Evolutionary conservation across 2,888 invertebrate species (phyloP), one percentile per base, ranked within the genome.

Genomic region (Lepidochitona cinerea): DNA sequence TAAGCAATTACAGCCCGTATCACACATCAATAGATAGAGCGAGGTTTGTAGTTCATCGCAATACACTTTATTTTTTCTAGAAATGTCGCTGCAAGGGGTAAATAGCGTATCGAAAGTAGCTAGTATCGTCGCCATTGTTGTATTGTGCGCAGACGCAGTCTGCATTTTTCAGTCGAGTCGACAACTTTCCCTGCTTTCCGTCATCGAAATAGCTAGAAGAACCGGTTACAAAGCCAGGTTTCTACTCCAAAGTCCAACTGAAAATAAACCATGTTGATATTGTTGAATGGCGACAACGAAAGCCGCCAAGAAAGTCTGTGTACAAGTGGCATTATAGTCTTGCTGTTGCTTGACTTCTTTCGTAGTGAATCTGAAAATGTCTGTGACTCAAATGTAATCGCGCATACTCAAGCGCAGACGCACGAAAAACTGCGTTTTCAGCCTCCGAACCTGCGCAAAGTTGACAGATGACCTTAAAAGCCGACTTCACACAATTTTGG

Each of bases 321-420:
- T n/a, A n/a, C n/a, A n/a, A n/a, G n/a, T n/a, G n/a, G n/a, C n/a
- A n/a, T n/a, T n/a, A n/a, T n/a, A n/a, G 9, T 41, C 41, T 12
- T 41, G 9, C 41, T 18, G 18, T 18, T 41, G 9, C 41, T 12
- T 41, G 41, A 41, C 41, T 41, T 41, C 41, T 9, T 41, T 18
- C 41, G 41, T 18, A 41, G 41, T 41, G 41, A 41, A 18, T n/a
- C n/a, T n/a, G n/a, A n/a, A n/a, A n/a, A n/a, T 12, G 23, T n/a
- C 26, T 54, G n/a, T 26, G 12, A 23, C 73, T 52, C 52, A 69
- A 68, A 54, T 64, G 74, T 52, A 52, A 79, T 77, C 81, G 95
- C 95, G 95, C 95, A 96, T 95, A 96, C 96, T 96, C 96, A 96
- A 96, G 96, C 96, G 96, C 96, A 96, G 96, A 93, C 95, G 95